Evolutionary conservation across 1,140 invertebrate genomes (phyloP).

Genomic region (Rhysida immarginata): DNA sequence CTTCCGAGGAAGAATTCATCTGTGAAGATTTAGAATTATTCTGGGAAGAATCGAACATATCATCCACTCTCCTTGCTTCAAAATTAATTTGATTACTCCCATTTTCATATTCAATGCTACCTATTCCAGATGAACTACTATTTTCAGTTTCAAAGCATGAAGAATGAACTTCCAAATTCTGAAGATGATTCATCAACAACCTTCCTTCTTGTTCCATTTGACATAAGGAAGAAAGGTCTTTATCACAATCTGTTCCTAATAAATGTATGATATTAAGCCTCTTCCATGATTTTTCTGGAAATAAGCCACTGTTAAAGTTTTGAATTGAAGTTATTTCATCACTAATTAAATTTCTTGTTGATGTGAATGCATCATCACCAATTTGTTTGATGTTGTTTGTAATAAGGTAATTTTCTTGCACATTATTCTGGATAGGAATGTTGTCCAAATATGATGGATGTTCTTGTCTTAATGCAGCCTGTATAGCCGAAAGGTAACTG

Average conservation of each 20-base stretch:
- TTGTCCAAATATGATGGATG: not conserved
- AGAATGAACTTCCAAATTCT: not conserved
- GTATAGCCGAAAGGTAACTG: not conserved
- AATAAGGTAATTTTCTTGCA: not conserved
- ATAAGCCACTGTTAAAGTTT: not conserved
- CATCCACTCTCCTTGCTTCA: not conserved
- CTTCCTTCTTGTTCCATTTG: not conserved
- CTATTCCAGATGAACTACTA: not conserved
- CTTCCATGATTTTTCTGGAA: not conserved
- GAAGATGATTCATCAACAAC: not conserved
- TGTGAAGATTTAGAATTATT: too few species aligned
- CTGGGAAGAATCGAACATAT: too few species aligned
- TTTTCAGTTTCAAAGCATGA: not conserved
- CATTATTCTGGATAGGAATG: not conserved
- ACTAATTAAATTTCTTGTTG: not conserved
- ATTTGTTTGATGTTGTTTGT: not conserved
- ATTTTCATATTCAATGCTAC: not conserved
- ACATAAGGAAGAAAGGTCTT: not conserved
- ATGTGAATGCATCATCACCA: not conserved
- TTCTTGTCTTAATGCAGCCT: not conserved
- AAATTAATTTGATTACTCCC: not conserved
- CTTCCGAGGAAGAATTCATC: not conserved
- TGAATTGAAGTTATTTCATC: not conserved
- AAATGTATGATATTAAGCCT: not conserved
- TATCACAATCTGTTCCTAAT: not conserved